Base-by-base conservation (phyloP, 2,113 vertebrate species). In the Cricetomys ansorgei region DNA sequence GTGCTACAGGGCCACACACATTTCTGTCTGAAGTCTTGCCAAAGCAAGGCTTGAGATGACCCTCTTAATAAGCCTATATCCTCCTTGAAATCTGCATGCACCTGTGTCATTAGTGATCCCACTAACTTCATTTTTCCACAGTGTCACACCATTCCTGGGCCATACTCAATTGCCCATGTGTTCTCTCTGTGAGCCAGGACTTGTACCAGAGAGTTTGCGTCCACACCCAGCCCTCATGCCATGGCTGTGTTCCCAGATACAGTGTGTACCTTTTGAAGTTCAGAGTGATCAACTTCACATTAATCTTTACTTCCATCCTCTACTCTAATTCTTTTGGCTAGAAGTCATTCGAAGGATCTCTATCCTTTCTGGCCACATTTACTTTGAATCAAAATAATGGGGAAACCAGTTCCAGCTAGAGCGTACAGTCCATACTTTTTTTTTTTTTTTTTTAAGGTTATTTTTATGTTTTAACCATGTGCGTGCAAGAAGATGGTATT, bases 241-340 rank as follows among this genome's bases (percentile, higher is more conserved):
- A 57, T 97, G 96, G 93, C 93, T 45, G 5, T 57, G 70, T 90
- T 92, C 93, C 92, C 75, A 92, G 84, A 85, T 62, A 88, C 79
- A 76, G 21, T 80, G 13, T 45, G 53, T 88, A 77, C 59, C 84
- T 93, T 93, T 80, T 95, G 92, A 95, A 96, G 79, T 96, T 93
- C 34, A 85, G 48, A 92, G 75, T 72, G 84, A 96, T 96, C 50
- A 50, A 34, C 70, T 95, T 94, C 88, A 90, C 40, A 25, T 94
- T 96, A 25, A 92, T 97, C 94, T 96, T 89, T 94, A 72, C 88
- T 93, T 64, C 64, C 19, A 59, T 50, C 79, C 50, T 89, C 25
- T 88, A 15, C 86, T 87, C 88, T 91, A 95, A 94, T 96, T 50
- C 17, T 40, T 96, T 90, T 97, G 92, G 87, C 59, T 85, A 93